Percentiles rank a stretch among this genome's conserved stretches.
These are phyloP conservation scores for Anaspis maculata DNA, from an alignment of 2,888 invertebrate species.

Conservation along the genomic window DNA sequence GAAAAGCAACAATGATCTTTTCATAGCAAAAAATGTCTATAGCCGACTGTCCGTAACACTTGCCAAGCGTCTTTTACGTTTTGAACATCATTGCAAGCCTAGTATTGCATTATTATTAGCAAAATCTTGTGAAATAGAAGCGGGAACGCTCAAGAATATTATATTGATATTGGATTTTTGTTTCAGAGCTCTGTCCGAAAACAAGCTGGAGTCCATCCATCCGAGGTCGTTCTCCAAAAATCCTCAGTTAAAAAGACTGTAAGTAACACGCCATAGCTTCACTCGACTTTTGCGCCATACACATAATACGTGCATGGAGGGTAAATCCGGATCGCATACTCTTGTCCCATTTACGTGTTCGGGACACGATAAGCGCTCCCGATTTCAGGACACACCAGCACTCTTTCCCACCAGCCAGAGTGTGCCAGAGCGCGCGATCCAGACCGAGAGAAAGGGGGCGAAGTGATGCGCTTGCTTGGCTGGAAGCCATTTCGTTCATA, in stretches of 20 bases:
- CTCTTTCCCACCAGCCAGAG: too few species aligned
- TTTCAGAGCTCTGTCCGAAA: conserved; percentile 67
- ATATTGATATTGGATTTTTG: conserved; percentile 18
- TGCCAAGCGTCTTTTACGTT: too few species aligned
- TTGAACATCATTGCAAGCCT: too few species aligned
- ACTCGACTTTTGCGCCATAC: too few species aligned
- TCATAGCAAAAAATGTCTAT: too few species aligned
- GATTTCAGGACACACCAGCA: conserved; percentile 13
- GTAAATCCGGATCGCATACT: conserved; percentile 22
- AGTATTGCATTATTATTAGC: too few species aligned
- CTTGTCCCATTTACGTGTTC: conserved; percentile 24
- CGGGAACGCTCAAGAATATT: too few species aligned
- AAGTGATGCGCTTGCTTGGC: conserved; percentile 20
- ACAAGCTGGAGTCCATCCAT: conserved; percentile 62
- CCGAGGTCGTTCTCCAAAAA: conserved; percentile 55
- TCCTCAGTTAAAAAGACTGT: conserved; percentile 54
- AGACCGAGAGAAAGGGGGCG: neutral
- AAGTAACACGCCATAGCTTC: too few species aligned
- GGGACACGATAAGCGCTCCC: conserved; percentile 20
- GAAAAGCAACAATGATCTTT: too few species aligned
- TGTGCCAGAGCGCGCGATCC: too few species aligned
- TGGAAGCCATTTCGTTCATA: conserved; percentile 26
- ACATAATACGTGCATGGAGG: conserved; percentile 7
- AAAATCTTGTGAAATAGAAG: too few species aligned
- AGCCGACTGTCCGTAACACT: too few species aligned